phyloP scores from a whole-genome alignment of 2,797 vertebrate species.

The Gadopsis marmoratus region DNA sequence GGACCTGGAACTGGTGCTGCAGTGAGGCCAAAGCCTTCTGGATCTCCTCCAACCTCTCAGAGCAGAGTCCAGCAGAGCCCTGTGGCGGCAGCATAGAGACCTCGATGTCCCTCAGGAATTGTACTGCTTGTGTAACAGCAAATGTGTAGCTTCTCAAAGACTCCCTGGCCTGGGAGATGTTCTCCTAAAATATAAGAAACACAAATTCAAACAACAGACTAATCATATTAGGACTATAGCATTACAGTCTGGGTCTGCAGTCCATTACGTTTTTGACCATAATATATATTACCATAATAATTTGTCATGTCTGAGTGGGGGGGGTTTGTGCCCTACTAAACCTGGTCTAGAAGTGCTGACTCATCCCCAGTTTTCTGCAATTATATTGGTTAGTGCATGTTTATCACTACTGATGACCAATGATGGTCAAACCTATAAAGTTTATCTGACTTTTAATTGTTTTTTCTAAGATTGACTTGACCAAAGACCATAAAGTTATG shows the following conservation, averaged over 20 bases:
- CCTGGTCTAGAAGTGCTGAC: background rate
- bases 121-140: constrained; percentile 68
- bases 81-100: constrained; percentile 63
- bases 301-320: background rate
- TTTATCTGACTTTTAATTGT: too few relatives aligned
- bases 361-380: background rate
- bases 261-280: background rate
- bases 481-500: background rate
- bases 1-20: constrained; percentile 83
- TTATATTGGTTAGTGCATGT: too few relatives aligned
- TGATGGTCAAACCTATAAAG: background rate
- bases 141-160: constrained; percentile 77
- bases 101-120: constrained; percentile 79
- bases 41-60: constrained; percentile 68
- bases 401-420: too few relatives aligned
- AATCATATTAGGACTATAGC: background rate
- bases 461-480: background rate
- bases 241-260: background rate
- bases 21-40: constrained; percentile 65
- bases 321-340: too few relatives aligned
- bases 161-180: constrained; percentile 77
- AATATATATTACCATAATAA: background rate
- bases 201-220: background rate
- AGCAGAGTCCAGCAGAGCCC: constrained; percentile 71
- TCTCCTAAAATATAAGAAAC: constrained; percentile 75